Evolutionary conservation across 2,888 invertebrate species (phyloP).

Genomic region (Scrobipalpa costella): DNA sequence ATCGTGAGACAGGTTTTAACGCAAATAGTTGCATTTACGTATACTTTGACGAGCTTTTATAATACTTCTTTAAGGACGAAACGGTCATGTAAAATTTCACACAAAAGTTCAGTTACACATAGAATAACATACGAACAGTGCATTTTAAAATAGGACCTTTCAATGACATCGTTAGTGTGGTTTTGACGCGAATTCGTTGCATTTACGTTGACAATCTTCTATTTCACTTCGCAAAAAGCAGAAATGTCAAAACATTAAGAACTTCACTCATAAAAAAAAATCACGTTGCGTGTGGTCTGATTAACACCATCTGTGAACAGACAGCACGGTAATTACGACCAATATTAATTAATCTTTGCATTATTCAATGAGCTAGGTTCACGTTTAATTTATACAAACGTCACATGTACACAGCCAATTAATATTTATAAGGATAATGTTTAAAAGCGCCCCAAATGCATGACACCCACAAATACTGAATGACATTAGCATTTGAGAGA

Average conservation of each 20-base stretch:
- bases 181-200: too few species aligned
- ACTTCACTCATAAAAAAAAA: neutral
- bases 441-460: slow-evolving; percentile 62
- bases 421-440: slow-evolving; percentile 63
- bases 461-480: slow-evolving; percentile 50
- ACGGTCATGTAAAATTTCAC: too few species aligned
- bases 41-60: neutral
- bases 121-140: too few species aligned
- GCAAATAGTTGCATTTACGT: neutral
- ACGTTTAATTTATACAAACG: slow-evolving; percentile 45
- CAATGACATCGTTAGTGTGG: too few species aligned
- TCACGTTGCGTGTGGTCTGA: slow-evolving; percentile 10
- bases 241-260: too few species aligned
- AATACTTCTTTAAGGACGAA: neutral
- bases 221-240: too few species aligned
- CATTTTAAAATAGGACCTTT: too few species aligned
- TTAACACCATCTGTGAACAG: slow-evolving; percentile 19
- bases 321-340: slow-evolving; percentile 17
- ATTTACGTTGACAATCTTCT: too few species aligned
- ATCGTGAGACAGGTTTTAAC: neutral
- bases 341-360: slow-evolving; percentile 35
- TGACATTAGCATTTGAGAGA: slow-evolving; percentile 55
- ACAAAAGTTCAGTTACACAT: too few species aligned
- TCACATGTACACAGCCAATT: slow-evolving; percentile 43
- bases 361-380: slow-evolving; percentile 45